phyloP scores from a whole-genome alignment of 2,888 invertebrate species.

The Zygogramma bicolorata region DNA sequence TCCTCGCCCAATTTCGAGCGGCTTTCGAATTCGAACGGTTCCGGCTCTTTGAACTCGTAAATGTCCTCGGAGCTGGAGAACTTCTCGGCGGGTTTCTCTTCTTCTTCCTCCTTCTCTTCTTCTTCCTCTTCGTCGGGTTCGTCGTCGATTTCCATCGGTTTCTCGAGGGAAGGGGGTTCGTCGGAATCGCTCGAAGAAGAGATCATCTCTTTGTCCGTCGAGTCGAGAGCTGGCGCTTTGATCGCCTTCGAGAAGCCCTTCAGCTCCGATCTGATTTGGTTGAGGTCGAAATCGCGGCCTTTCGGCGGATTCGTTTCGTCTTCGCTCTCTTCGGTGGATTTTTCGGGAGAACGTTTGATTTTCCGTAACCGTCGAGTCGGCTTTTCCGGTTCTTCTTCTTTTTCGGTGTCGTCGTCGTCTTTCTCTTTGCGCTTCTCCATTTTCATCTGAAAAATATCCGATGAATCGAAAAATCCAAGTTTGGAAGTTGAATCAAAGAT shows the following conservation, averaged over 20 bases:
- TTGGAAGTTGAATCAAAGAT: neutral
- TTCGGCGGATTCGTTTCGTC: constrained; percentile 68
- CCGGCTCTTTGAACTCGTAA: constrained; percentile 91
- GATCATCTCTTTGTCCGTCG: constrained; percentile 54
- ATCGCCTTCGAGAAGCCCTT: constrained; percentile 81
- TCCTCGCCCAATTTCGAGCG: constrained; percentile 66
- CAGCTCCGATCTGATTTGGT: constrained; percentile 85
- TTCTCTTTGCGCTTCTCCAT: constrained; percentile 62
- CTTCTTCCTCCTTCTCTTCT: constrained; percentile 56
- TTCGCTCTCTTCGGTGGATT: constrained; percentile 67
- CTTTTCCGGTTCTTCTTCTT: constrained; percentile 61
- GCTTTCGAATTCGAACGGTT: constrained; percentile 87
- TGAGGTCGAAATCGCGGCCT: constrained; percentile 84
- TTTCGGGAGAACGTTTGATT: constrained; percentile 65
- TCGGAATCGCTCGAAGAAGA: constrained; percentile 62
- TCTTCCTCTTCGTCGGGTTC: constrained; percentile 47
- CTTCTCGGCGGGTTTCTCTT: constrained; percentile 52
- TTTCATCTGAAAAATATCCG: constrained; percentile 46
- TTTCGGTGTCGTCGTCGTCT: constrained; percentile 67
- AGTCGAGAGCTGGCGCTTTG: constrained; percentile 61
- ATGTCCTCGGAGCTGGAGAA: constrained; percentile 71
- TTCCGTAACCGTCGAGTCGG: constrained; percentile 59
- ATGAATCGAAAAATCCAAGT: neutral
- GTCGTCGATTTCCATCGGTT: constrained; percentile 34
- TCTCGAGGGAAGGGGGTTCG: constrained; percentile 52